These are phyloP conservation scores for Drosophila serrata DNA, from an alignment of 1,140 invertebrate species.

Conservation along the genomic window DNA sequence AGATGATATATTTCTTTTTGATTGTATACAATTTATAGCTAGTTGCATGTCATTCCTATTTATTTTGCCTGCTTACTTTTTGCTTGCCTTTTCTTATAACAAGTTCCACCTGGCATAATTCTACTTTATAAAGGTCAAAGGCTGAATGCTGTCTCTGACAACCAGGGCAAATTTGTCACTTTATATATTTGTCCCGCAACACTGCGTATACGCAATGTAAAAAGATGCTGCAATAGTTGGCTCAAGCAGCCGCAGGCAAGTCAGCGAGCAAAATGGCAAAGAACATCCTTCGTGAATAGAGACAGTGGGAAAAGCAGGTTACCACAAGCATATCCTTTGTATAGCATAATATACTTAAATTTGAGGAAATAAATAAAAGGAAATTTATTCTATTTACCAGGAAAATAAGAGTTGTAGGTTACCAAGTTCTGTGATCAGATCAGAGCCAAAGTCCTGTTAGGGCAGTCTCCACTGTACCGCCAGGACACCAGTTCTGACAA, in stretches of 20 bases:
- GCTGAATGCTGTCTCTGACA: slow-evolving; percentile 9
- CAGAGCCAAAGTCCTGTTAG: background rate
- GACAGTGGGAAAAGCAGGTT: slow-evolving; percentile 5
- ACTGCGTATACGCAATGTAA: slow-evolving; percentile 47
- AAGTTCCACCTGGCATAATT: slow-evolving; percentile 1
- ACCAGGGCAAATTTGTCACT: slow-evolving; percentile 33
- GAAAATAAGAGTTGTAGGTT: background rate
- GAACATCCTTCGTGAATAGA: slow-evolving; percentile 6
- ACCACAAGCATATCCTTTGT: background rate
- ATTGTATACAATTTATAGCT: background rate
- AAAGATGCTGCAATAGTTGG: slow-evolving; percentile 15
- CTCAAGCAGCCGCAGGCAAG: slow-evolving; percentile 3
- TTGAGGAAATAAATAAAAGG: background rate
- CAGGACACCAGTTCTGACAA: slow-evolving; percentile 8
- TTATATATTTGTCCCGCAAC: slow-evolving; percentile 32
- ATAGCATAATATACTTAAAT: background rate
- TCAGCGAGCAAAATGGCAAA: slow-evolving; percentile 22
- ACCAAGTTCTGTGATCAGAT: background rate
- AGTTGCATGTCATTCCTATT: background rate
- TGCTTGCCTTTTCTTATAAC: slow-evolving; percentile 1
- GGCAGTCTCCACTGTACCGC: slow-evolving; percentile 17
- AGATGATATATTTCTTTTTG: background rate
- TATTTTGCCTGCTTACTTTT: slow-evolving; percentile 1
- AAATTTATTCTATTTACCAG: background rate
- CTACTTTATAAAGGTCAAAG: slow-evolving; percentile 33